These are phyloP conservation scores for Anas bahamensis DNA, from an alignment of 2,797 vertebrate species.

Conservation along the genomic window DNA sequence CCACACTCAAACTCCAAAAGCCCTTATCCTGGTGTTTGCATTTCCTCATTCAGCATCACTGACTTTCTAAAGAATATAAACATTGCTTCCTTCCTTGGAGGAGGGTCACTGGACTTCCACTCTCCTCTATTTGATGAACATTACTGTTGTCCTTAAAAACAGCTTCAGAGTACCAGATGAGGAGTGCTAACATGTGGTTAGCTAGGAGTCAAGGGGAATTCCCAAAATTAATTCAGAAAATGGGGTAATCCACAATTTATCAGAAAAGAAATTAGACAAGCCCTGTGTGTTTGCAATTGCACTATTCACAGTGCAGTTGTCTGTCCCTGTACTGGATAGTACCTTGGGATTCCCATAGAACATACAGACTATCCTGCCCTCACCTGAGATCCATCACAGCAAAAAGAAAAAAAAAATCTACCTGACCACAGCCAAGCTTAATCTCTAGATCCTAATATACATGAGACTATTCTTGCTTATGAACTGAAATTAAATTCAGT, in stretches of 20 bases:
- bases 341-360: not conserved
- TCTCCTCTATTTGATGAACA: not conserved
- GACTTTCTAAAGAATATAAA: not conserved
- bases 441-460: not conserved
- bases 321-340: not conserved
- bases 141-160: slow-evolving; percentile 36
- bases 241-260: not conserved
- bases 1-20: not conserved
- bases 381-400: not conserved
- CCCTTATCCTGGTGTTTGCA: not conserved
- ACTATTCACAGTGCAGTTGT: not conserved
- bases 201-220: slow-evolving; percentile 33
- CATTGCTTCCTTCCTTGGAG: not conserved
- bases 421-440: not conserved
- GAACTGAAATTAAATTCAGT: not conserved
- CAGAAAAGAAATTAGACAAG: not conserved
- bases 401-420: not conserved
- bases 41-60: not conserved
- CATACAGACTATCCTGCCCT: not conserved
- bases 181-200: slow-evolving; percentile 29
- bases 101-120: not conserved
- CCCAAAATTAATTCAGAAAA: slow-evolving; percentile 29
- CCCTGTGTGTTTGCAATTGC: not conserved
- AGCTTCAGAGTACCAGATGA: slow-evolving; percentile 31
- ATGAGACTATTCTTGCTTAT: not conserved